Evolutionary conservation across 2,797 vertebrate genomes (phyloP), one percentile per base, ranked within the genome.

Genomic region (Neopelma chrysocephalum): DNA sequence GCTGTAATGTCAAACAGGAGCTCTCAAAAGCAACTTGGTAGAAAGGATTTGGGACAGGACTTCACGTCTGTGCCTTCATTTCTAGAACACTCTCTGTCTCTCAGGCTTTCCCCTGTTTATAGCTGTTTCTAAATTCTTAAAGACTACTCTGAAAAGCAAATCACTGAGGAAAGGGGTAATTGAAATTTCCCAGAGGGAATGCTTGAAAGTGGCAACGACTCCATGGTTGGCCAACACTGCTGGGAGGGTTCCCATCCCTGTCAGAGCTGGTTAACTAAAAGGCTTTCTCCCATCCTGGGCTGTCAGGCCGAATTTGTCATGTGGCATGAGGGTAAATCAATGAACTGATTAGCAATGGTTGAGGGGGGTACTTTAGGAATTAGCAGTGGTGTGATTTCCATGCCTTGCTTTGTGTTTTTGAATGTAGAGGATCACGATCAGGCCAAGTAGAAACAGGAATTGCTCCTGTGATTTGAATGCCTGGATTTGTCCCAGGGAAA

Each of bases 221-320:
- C 87, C 40, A 23, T 22, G 88, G 82, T 81, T 95, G 91, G 84
- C 87, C 94, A 93, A 48, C 50, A 43, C 12, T 1, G 15, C 70
- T 72, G 15, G 0, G 3, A 89, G 86, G 61, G n/a, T 89, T 89
- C 69, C 51, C 61, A 21, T 68, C 22, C 85, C 1, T 96, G 94
- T 95, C 95, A 90, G 17, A 72, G 58, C 64, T 78, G 43, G 57
- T 95, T 97, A 94, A 20, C 82, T 84, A 51, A 79, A 95, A 90
- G 64, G 48, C 36, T 77, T 87, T 94, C 91, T 92, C 60, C 51
- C 27, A 19, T 81, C 12, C 5, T 12, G 56, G 68, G 7, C 88
- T 95, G 95, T 89, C 96, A 94, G 91, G 69, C 38, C 92, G 80
- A 48, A 89, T 97, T 97, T 93, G 82, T 92, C 93, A 58, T 69